Percentiles rank a stretch among this genome's conserved stretches.
Evolutionary conservation across 2,797 vertebrate genomes (phyloP).

Genomic region (Manis crassicaudata): DNA sequence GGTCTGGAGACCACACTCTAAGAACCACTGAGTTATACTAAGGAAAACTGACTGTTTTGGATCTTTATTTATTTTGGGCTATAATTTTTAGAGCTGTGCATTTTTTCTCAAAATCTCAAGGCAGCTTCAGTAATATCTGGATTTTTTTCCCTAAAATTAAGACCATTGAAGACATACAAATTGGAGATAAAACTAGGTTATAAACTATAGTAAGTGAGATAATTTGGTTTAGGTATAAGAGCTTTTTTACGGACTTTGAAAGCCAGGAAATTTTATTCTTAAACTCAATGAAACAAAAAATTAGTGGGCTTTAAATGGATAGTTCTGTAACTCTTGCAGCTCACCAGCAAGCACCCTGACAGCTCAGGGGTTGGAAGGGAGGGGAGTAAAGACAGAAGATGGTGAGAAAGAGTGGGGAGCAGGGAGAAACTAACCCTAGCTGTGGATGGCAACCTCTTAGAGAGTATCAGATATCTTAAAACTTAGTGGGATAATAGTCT

Average conservation of each 20-base stretch:
- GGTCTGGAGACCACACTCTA: background rate
- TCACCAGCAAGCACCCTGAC: background rate
- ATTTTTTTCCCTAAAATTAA: background rate
- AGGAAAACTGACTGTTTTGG: background rate
- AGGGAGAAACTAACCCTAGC: background rate
- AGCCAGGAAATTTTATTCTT: background rate
- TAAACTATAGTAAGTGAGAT: background rate
- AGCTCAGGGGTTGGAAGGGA: background rate
- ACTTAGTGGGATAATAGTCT: background rate
- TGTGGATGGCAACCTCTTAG: background rate
- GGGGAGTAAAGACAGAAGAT: background rate
- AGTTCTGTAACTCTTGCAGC: background rate
- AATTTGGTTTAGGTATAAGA: background rate
- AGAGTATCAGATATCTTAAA: background rate
- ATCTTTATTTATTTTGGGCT: background rate
- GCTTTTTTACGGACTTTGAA: background rate
- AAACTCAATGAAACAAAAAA: background rate
- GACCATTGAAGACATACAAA: background rate
- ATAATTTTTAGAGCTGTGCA: background rate
- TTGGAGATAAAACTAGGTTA: background rate
- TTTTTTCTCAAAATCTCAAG: background rate
- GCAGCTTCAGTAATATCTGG: background rate
- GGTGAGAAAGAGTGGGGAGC: background rate
- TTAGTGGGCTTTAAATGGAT: background rate
- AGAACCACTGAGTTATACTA: background rate